These are phyloP conservation scores for Phyllotis vaccarum DNA, from an alignment of 2,797 vertebrate genomes.

Conservation along the genomic window DNA sequence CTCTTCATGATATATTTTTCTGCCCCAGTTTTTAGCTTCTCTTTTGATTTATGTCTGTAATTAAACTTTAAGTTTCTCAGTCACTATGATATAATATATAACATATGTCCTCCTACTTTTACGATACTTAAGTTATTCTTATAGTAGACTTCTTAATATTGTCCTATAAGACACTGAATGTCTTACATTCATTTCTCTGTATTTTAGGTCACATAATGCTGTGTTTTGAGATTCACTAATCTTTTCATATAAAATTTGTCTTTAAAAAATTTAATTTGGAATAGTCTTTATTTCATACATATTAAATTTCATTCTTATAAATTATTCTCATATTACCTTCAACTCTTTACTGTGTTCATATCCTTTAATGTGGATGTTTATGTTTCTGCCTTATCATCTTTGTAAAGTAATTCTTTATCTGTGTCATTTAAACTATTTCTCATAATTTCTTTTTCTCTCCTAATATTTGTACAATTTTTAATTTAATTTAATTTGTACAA, in stretches of 20 bases:
- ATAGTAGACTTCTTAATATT: neutral
- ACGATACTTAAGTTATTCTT: neutral
- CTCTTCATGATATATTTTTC: neutral
- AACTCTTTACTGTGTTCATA: neutral
- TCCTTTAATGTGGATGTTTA: neutral
- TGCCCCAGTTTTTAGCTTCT: neutral
- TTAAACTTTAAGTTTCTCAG: neutral
- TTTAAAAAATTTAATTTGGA: neutral
- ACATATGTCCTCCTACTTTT: neutral
- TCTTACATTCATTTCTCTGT: neutral
- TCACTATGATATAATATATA: neutral
- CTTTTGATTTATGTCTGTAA: neutral
- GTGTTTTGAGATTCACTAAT: neutral
- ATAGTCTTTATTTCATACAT: neutral
- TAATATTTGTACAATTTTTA: neutral
- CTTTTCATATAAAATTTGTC: neutral
- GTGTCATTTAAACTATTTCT: neutral
- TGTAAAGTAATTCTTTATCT: neutral
- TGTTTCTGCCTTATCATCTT: neutral
- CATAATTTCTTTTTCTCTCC: neutral
- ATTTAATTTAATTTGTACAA: no score
- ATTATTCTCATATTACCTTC: neutral
- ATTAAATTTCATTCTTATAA: neutral
- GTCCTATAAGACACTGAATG: neutral
- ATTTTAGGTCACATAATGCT: neutral